Percentiles rank a stretch among this genome's conserved stretches.
Evolutionary conservation across 2,888 invertebrate genomes (phyloP).

Genomic region (Heliconius charithonia): DNA sequence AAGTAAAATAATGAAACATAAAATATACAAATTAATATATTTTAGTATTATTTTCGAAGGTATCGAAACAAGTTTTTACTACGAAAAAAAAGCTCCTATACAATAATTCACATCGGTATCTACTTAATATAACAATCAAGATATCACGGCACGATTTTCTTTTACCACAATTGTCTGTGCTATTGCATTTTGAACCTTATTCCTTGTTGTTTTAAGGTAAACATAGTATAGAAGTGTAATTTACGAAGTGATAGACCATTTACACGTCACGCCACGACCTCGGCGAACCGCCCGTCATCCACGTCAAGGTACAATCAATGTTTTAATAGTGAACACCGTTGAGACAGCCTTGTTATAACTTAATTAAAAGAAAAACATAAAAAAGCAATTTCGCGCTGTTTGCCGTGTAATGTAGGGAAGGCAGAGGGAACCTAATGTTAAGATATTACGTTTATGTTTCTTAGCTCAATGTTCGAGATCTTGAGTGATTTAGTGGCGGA

Average conservation of each 20-base stretch:
- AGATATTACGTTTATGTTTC: too few species aligned
- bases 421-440: neutral
- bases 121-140: conserved; percentile 28
- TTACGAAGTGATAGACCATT: conserved; percentile 37
- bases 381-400: neutral
- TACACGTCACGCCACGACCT: conserved; percentile 41
- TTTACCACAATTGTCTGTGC: neutral
- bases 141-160: conserved; percentile 14
- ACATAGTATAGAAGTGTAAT: conserved; percentile 6
- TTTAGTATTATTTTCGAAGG: neutral
- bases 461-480: too few species aligned
- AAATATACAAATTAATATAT: neutral
- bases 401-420: neutral
- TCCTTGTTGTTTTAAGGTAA: neutral
- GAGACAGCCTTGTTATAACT: conserved; percentile 11
- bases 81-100: neutral
- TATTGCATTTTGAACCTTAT: neutral
- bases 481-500: too few species aligned
- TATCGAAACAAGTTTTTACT: too few species aligned
- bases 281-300: conserved; percentile 30
- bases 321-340: conserved; percentile 27
- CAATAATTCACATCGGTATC: conserved; percentile 26
- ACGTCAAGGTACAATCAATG: conserved; percentile 32
- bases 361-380: conserved; percentile 14
- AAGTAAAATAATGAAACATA: too few species aligned